Base-by-base conservation (phyloP, 1,140 invertebrate species). In the Bradysia coprophila region DNA sequence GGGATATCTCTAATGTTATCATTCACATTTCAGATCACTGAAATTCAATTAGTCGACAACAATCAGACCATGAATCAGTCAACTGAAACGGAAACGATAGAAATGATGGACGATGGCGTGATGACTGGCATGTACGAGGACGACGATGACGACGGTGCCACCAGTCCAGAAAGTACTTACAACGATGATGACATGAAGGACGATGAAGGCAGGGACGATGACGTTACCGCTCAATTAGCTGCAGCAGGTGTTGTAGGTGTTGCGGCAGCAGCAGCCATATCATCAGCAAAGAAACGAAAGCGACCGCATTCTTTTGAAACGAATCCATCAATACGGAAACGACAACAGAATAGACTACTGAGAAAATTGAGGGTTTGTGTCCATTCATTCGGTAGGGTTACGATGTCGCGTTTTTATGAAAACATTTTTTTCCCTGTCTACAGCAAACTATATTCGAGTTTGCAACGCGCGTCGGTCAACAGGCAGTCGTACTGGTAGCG, bases 371-470 rank as follows among this genome's bases (percentile, higher is more conserved):
- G 81, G 71, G 86, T 90, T 61, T 66, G 33, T 16, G 6, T 36
- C 6, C 15, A 31, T 31, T 67, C 61, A 21, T n/a, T n/a, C n/a
- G n/a, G n/a, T n/a, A n/a, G n/a, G n/a, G n/a, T n/a, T n/a, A n/a
- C n/a, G n/a, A n/a, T n/a, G n/a, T n/a, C n/a, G n/a, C n/a, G n/a
- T n/a, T 43, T 39, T 43, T 13, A 13, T 33, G 4, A 33, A 33
- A 4, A 18, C 18, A 20, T 3, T 19, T 38, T 38, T 19, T 19
- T 38, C 18, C 21, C 3, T 38, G 47, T 44, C 67, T 68, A 5
- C 58, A 93, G 78, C 77, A 93, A 83, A 87, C 90, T 10, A 95
- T 97, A 57, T 92, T 96, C 56, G 93, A 97, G 62, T 97, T 95
- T 64, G 88, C 91, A 37, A 93, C 89, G 0, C 68, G 93, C 45